Conservation (phyloP, 1,140 invertebrate genomes). For the Sitophilus oryzae region DNA sequence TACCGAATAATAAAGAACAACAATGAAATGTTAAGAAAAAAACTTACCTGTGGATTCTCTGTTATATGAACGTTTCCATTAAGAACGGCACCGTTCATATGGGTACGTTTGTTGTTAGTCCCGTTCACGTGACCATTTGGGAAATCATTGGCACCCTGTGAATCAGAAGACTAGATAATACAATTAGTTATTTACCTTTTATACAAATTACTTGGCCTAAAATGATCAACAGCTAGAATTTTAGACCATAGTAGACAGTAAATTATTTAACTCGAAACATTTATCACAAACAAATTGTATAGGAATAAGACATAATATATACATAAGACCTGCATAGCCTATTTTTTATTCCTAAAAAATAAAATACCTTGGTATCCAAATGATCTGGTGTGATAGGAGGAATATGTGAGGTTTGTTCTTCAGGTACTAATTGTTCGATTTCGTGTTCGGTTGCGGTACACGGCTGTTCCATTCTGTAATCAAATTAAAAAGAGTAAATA, state of each 20-base stretch:
- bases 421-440: slow-evolving; percentile 41
- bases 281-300: too few relatives aligned
- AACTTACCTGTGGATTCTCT: slow-evolving; percentile 55
- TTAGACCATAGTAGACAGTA: too few relatives aligned
- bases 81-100: slow-evolving; percentile 44
- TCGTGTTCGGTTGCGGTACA: slow-evolving; percentile 38
- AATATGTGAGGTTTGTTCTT: slow-evolving; percentile 34
- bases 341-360: not conserved
- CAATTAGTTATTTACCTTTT: too few relatives aligned
- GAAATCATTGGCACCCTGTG: slow-evolving; percentile 43
- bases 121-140: slow-evolving; percentile 38
- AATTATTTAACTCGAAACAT: too few relatives aligned
- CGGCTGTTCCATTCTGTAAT: slow-evolving; percentile 23
- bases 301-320: not conserved
- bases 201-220: too few relatives aligned
- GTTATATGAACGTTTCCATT: slow-evolving; percentile 48
- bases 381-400: slow-evolving; percentile 35
- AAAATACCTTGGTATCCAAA: slow-evolving; percentile 46
- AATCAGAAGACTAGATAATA: slow-evolving; percentile 22
- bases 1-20: too few relatives aligned
- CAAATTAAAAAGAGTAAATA: too few relatives aligned
- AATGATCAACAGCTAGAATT: too few relatives aligned
- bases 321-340: not conserved
- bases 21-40: too few relatives aligned
- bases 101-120: slow-evolving; percentile 24